Base-by-base conservation (phyloP, 2,888 invertebrate genomes). In the Norana najaformis region DNA sequence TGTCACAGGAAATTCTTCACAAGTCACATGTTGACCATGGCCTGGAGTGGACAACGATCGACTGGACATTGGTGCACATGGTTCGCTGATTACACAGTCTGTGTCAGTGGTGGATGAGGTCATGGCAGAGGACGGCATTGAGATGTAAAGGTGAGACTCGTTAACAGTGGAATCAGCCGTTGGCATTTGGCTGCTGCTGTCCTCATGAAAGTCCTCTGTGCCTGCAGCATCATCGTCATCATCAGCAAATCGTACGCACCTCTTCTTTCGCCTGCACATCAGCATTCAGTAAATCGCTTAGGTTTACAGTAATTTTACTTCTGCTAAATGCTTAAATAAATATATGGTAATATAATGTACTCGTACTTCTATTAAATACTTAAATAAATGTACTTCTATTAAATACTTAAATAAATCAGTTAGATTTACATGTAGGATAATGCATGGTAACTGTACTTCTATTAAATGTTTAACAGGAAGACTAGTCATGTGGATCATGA, bases 221-320 rank as follows among this genome's bases (percentile, higher is more conserved):
- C 37, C 85, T 8, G 20, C 88, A 0, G 88, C 38, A n/a, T 39
- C 88, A 18, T 34, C 41, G 39, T 39, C 34, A 35, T 85, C 88
- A 16, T 88, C 88, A 14, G 34, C n/a, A 47, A 88, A 88, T 88
- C 41, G 37, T 39, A 88, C 23, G 47, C 88, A 88, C 41, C 41
- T 3, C 88, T 88, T 88, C 88, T 88, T 88, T 88, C 88, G 37
- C 47, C 88, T 88, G 30, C 34, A 85, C 37, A 85, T 36, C 85
- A 85, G 5, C 85, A 85, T 16, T 16, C 35, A 83, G 1, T 8
- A n/a, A 69, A 69, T 69, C 69, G 69, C 30, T 69, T n/a, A 69
- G n/a, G 69, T 69, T n/a, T 16, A n/a, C 30, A n/a, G 69, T 69
- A 69, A 30, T 30, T 69, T 69, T 16, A n/a, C 30, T 69, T 69